These are phyloP conservation scores for Pterocles burchelli DNA, from an alignment of 2,113 vertebrate species.

Conservation along the genomic window DNA sequence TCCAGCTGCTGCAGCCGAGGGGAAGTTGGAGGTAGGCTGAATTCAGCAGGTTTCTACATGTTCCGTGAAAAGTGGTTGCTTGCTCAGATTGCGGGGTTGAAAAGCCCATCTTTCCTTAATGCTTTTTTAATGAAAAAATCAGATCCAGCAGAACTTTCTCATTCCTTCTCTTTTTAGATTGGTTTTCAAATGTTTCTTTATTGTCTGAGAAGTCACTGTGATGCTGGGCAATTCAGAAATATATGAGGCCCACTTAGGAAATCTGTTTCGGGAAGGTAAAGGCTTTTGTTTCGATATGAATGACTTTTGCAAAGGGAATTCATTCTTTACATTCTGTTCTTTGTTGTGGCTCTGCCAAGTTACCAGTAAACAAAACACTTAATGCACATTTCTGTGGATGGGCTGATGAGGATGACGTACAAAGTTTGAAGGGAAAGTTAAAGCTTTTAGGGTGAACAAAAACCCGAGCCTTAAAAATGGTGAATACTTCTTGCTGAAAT, in stretches of 20 bases:
- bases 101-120: conserved; percentile 36
- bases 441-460: conserved; percentile 44
- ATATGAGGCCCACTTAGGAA: conserved; percentile 17
- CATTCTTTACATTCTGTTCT: conserved; percentile 67
- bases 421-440: conserved; percentile 42
- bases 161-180: neutral
- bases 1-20: conserved; percentile 70
- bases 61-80: conserved; percentile 47
- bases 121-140: conserved; percentile 39
- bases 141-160: neutral
- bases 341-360: conserved; percentile 52
- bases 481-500: neutral
- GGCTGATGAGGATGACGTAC: conserved; percentile 49
- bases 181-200: conserved; percentile 1
- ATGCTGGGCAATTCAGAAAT: conserved; percentile 36
- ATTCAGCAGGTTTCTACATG: conserved; percentile 76
- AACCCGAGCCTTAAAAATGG: neutral
- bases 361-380: conserved; percentile 54
- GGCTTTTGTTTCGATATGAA: conserved; percentile 55
- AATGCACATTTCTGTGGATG: conserved; percentile 46
- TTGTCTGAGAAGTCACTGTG: conserved; percentile 6
- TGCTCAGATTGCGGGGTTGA: neutral
- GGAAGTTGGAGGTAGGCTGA: conserved; percentile 58
- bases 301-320: conserved; percentile 41
- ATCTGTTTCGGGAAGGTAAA: conserved; percentile 51